Percentiles rank a stretch among this genome's conserved stretches.
Evolutionary conservation across 1,140 invertebrate genomes (phyloP).

Genomic region (Zaprionus africanus): DNA sequence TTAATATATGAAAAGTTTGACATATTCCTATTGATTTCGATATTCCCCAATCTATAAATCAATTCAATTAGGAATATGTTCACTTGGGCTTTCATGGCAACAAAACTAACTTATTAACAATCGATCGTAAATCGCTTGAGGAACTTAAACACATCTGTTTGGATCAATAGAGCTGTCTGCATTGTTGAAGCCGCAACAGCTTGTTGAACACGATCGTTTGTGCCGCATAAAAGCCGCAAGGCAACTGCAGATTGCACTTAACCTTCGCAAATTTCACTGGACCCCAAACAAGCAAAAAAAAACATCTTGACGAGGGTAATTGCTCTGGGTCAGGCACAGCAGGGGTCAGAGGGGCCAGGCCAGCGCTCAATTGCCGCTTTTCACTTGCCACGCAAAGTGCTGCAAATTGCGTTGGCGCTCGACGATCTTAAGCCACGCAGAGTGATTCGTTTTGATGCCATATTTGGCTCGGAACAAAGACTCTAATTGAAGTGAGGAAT

Average conservation of each 20-base stretch:
- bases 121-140: too few species aligned
- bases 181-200: background rate
- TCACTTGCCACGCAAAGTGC: conserved; percentile 3
- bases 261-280: conserved; percentile 34
- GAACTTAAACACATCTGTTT: too few species aligned
- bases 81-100: background rate
- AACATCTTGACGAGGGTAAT: background rate
- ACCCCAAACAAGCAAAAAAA: conserved; percentile 1
- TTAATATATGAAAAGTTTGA: too few species aligned
- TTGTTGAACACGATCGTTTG: background rate
- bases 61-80: background rate
- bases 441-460: conserved; percentile 16
- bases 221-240: background rate
- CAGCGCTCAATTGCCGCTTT: conserved; percentile 11
- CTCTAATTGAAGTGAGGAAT: background rate
- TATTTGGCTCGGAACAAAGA: background rate
- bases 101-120: background rate
- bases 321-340: conserved; percentile 8
- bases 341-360: conserved; percentile 9
- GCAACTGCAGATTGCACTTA: conserved; percentile 1
- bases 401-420: conserved; percentile 11
- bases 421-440: conserved; percentile 2
- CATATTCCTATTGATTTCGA: background rate
- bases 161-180: background rate
- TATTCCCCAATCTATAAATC: background rate